Percentiles rank a stretch among this genome's conserved stretches.
Conservation (phyloP, 2,797 vertebrate genomes). For the Myotis planiceps region DNA sequence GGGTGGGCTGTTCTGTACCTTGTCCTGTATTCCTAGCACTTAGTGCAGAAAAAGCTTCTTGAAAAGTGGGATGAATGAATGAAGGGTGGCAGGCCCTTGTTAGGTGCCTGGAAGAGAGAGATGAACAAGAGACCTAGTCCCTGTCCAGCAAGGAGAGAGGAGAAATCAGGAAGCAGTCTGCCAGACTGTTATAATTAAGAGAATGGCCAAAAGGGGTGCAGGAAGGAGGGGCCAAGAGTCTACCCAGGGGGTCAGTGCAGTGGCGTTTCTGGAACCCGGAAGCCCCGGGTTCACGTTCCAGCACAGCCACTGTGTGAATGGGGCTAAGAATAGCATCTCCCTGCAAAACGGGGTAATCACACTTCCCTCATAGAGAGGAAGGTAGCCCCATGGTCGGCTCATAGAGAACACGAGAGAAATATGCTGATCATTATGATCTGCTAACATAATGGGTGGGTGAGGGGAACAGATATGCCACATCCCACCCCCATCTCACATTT, state of each 20-base stretch:
- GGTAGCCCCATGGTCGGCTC: not conserved
- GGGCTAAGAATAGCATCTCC: not conserved
- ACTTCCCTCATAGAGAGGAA: not conserved
- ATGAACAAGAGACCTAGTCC: not conserved
- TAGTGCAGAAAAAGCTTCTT: not conserved
- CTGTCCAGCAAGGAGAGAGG: not conserved
- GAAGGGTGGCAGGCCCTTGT: not conserved
- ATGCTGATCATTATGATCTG: not conserved
- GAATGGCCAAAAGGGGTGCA: too few species aligned
- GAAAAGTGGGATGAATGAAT: not conserved
- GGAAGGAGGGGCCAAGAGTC: not conserved
- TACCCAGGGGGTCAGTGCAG: too few species aligned
- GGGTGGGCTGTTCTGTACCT: not conserved
- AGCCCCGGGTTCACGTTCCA: not conserved
- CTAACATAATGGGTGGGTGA: not conserved
- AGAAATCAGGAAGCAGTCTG: not conserved
- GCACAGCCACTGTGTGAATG: not conserved
- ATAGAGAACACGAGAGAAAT: not conserved
- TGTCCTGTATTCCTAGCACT: not conserved
- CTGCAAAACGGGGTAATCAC: not conserved
- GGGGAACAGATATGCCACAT: not conserved
- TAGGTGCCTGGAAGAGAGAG: not conserved
- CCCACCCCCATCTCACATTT: not conserved
- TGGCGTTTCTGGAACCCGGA: not conserved
- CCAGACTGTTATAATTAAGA: not conserved